phyloP scores from a whole-genome alignment of 2,113 vertebrate genomes.

The Phainopepla nitens region DNA sequence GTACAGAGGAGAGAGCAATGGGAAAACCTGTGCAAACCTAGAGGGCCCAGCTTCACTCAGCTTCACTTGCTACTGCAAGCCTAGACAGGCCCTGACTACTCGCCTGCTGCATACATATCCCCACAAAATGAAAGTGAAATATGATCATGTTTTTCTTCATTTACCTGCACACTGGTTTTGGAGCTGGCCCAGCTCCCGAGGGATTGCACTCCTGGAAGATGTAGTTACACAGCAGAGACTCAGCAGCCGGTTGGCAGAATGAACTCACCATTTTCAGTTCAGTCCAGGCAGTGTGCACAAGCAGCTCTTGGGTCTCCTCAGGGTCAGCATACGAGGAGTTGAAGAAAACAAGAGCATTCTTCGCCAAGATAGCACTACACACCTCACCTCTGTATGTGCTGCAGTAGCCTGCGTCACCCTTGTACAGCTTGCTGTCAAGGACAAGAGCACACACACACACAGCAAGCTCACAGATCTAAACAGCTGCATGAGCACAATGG shows the following conservation, averaged over 20 bases:
- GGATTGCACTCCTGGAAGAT: conserved; percentile 90
- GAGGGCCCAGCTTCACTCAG: neutral
- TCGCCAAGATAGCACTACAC: conserved; percentile 75
- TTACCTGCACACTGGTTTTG: conserved; percentile 95
- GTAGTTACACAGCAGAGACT: conserved; percentile 86
- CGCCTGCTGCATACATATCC: neutral
- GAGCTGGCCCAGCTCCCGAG: conserved; percentile 79
- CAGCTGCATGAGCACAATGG: neutral
- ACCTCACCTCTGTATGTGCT: conserved; percentile 88
- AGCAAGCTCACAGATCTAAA: neutral
- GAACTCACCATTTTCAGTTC: conserved; percentile 81
- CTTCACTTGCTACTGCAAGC: neutral
- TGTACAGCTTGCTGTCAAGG: conserved; percentile 78
- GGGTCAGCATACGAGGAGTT: conserved; percentile 87
- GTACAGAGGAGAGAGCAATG: neutral
- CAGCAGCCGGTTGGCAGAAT: conserved; percentile 81
- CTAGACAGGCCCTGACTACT: neutral
- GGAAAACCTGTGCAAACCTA: neutral
- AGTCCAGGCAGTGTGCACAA: conserved; percentile 82
- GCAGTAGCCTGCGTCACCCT: conserved; percentile 86
- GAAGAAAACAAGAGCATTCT: conserved; percentile 87
- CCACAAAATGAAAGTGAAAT: neutral
- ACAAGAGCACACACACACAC: neutral
- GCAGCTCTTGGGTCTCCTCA: conserved; percentile 87
- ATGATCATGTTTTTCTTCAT: neutral